Evolutionary conservation across 2,888 invertebrate genomes (phyloP), one percentile per base, ranked within the genome.

Genomic region (Poecilus cupreus): DNA sequence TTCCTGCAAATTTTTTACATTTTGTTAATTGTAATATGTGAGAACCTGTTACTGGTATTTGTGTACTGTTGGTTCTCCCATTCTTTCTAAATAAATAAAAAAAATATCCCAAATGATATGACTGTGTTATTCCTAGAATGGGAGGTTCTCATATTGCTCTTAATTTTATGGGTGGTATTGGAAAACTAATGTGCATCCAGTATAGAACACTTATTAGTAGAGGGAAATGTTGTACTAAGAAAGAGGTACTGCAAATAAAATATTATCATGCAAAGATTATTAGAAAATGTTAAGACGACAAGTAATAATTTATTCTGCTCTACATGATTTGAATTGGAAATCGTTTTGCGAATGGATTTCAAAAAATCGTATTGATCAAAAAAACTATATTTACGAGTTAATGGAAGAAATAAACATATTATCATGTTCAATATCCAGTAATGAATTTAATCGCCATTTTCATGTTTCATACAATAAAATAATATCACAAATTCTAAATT

Each of bases 91-190:
- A n/a, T n/a, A n/a, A n/a, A n/a, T n/a, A n/a, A n/a, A 24, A 24
- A 70, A 80, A 80, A 54, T 80, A 20, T 72, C 72, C 80, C 18
- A n/a, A n/a, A 24, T 72, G 72, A 24, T 80, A 70, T 13, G 10
- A 80, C 20, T 54, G 22, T n/a, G 32, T 80, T 6, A 72, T 80
- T 54, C 72, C 80, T 5, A 51, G 80, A 37, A 80, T 80, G 72
- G 80, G 80, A 4, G 80, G 74, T 22, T 80, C 74, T 43, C 80
- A 80, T 74, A 80, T 80, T 43, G 16, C 10, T 57, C 10, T 80
- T 22, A 80, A 74, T 74, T 80, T 57, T 49, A 26, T 80, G 26
- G 54, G 80, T 3, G 79, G 70, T 18, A 51, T 80, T 13, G 80
- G 80, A 0, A 68, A 24, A 24, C 10, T 64, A 32, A 64, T 64